Evolutionary conservation across 2,113 vertebrate genomes (phyloP).

Genomic region (Tonatia bakeri): DNA sequence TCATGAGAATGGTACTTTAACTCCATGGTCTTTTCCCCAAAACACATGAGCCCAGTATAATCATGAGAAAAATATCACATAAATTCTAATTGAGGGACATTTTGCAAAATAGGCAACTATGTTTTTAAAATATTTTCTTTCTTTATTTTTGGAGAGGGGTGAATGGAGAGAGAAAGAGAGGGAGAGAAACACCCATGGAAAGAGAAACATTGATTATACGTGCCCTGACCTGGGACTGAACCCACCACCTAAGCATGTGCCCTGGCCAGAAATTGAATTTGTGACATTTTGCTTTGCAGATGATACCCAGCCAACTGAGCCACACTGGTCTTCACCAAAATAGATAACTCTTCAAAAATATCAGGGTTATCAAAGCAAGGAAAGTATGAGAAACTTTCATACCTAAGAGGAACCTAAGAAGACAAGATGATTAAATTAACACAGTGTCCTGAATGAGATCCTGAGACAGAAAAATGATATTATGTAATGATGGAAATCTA

Average conservation of each 20-base stretch:
- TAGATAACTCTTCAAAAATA: background rate
- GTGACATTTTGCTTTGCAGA: too few relatives aligned
- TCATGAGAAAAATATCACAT: background rate
- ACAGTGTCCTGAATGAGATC: background rate
- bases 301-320: too few relatives aligned
- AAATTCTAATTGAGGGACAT: background rate
- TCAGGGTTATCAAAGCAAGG: background rate
- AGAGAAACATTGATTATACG: too few relatives aligned
- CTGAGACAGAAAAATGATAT: background rate
- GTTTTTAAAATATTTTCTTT: too few relatives aligned
- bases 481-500: background rate
- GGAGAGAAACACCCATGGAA: too few relatives aligned
- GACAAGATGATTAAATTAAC: background rate
- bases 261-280: too few relatives aligned
- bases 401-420: background rate
- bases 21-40: background rate
- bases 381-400: background rate
- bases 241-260: too few relatives aligned
- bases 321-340: too few relatives aligned
- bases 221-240: too few relatives aligned
- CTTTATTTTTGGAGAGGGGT: too few relatives aligned
- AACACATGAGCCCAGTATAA: background rate
- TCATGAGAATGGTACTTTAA: background rate
- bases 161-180: too few relatives aligned
- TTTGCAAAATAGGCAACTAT: background rate